Conservation (phyloP, 1,140 invertebrate genomes). For the Drosophila asahinai region DNA sequence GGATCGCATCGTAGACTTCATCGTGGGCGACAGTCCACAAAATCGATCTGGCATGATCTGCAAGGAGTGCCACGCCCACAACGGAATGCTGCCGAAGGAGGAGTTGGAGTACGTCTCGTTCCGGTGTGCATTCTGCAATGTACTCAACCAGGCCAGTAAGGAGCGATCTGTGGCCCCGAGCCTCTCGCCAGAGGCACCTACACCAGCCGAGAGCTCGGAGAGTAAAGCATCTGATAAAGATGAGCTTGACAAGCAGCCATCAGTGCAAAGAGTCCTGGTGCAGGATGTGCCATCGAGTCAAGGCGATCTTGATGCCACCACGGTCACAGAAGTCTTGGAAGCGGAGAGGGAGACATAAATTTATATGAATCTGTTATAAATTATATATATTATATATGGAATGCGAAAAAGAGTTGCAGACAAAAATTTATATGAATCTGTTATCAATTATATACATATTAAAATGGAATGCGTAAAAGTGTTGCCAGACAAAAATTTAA, state of each 20-base stretch:
- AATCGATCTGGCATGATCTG: slow-evolving; percentile 98
- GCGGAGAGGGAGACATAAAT: slow-evolving; percentile 32
- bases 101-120: slow-evolving; percentile 98
- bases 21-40: slow-evolving; percentile 97
- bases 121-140: slow-evolving; percentile 94
- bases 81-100: slow-evolving; percentile 99
- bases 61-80: slow-evolving; percentile 94
- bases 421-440: too few species aligned
- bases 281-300: slow-evolving; percentile 55
- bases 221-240: slow-evolving; percentile 74
- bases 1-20: slow-evolving; percentile 96
- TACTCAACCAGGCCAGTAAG: slow-evolving; percentile 93
- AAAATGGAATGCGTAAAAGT: slow-evolving; percentile 48
- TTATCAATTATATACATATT: slow-evolving; percentile 36
- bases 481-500: too few species aligned
- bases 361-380: slow-evolving; percentile 39
- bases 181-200: slow-evolving; percentile 44
- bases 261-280: slow-evolving; percentile 49
- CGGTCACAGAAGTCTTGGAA: slow-evolving; percentile 1
- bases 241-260: slow-evolving; percentile 45
- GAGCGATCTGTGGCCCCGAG: slow-evolving; percentile 91
- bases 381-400: too few species aligned
- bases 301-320: slow-evolving; percentile 18
- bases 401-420: too few species aligned
- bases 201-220: slow-evolving; percentile 57